phyloP scores from a whole-genome alignment of 2,113 vertebrate genomes.

The Passer montanus region DNA sequence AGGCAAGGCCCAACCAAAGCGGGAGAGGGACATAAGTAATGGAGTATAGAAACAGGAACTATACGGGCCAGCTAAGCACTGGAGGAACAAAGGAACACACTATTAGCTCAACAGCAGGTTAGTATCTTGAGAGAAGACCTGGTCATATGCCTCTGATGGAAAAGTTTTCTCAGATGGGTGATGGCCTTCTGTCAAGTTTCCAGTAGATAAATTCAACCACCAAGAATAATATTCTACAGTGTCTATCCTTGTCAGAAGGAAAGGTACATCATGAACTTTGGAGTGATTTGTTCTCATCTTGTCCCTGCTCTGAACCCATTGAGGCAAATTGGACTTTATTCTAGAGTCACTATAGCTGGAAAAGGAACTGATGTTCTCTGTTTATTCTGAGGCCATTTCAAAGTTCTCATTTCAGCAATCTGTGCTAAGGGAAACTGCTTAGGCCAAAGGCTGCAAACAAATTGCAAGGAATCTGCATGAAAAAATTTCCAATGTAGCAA shows the following conservation, averaged over 20 bases:
- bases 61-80: neutral
- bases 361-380: fast-evolving
- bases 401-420: neutral
- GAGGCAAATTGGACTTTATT: neutral
- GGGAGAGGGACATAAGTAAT: neutral
- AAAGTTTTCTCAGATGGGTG: neutral
- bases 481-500: neutral
- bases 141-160: neutral
- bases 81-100: neutral
- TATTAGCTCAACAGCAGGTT: neutral
- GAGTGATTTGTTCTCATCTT: neutral
- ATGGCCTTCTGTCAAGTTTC: neutral
- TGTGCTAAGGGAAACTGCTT: neutral
- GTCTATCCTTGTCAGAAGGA: neutral
- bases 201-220: neutral
- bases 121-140: neutral
- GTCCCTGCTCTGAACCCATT: neutral
- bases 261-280: neutral
- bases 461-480: neutral
- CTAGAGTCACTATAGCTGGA: neutral
- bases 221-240: neutral
- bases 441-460: neutral
- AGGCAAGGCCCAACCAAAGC: neutral
- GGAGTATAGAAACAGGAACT: neutral
- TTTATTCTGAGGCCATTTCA: neutral